Base-by-base conservation (phyloP, 1,140 invertebrate genomes). In the Anthonomus grandis region DNA sequence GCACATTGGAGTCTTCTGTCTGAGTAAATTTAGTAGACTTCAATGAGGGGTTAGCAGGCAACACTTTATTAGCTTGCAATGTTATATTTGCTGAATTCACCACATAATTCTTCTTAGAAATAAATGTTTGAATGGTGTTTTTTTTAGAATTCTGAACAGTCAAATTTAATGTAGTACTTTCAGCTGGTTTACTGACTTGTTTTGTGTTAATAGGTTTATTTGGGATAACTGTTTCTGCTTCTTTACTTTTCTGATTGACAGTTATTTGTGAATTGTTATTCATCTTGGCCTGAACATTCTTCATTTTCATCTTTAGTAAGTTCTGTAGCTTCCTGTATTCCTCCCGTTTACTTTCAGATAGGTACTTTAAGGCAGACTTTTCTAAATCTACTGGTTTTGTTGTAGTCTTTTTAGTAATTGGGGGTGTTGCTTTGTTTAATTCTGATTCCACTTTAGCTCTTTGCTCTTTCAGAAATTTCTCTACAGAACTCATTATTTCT, bases 391-490 rank as follows among this genome's bases (percentile, higher is more conserved):
- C 9, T 49, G 9, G 2, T 56, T 55, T 60, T 55, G 13, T 38
- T 3, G 17, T 37, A 38, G n/a, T 54, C 47, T 45, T 53, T 45
- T 57, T 61, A 23, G 23, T 42, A 31, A 34, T 47, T 15, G 36
- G 9, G 38, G 36, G 36, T 12, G 17, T 50, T 24, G 41, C 10
- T 31, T 31, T 31, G 27, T 31, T 31, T 31, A n/a, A 17, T 41
- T 15, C 17, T 22, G 60, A 37, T 51, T 73, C 71, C 18, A 69
- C 65, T 57, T 66, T 62, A n/a, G 68, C 70, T 52, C 71, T 63
- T 57, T 73, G 67, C 38, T 70, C 64, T 53, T 65, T 69, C 17
- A 73, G 53, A 53, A 73, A 71, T 39, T 65, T 59, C 18, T 70
- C 66, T 44, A 72, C 62, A 15, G 57, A 53, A 22, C 45, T 60